Evolutionary conservation across 2,888 invertebrate species (phyloP).

Genomic region (Zootermopsis nevadensis): DNA sequence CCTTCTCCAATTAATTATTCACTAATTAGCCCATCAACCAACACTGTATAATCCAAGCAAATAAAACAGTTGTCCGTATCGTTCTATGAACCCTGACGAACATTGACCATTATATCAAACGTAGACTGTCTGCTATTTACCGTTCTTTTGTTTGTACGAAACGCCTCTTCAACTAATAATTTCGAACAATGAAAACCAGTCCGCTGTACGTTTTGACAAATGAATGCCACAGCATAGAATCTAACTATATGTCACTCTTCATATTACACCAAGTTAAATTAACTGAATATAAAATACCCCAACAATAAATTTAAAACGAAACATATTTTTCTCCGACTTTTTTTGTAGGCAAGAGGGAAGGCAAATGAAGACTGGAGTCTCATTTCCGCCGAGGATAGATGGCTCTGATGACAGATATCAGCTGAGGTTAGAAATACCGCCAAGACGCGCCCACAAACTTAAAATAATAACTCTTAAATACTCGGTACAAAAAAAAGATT

Average conservation of each 20-base stretch:
- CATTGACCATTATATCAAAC: too few species aligned
- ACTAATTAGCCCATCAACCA: background rate
- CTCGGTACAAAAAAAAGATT: background rate
- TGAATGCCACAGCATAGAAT: too few species aligned
- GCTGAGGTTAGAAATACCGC: conserved; percentile 8
- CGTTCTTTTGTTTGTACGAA: too few species aligned
- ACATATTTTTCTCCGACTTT: background rate
- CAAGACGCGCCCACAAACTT: conserved; percentile 16
- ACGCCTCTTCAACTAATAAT: too few species aligned
- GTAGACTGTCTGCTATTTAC: too few species aligned
- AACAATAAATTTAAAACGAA: conserved; percentile 18
- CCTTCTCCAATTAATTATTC: too few species aligned
- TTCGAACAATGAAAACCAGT: too few species aligned
- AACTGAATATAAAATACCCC: background rate
- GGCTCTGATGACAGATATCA: conserved; percentile 41
- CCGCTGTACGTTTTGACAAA: too few species aligned
- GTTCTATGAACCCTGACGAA: too few species aligned
- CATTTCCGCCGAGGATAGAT: conserved; percentile 46
- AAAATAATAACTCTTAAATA: conserved; percentile 32
- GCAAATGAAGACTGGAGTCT: conserved; percentile 38
- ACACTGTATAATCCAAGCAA: background rate
- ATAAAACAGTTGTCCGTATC: too few species aligned
- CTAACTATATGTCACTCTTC: background rate
- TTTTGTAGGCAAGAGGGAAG: background rate
- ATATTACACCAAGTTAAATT: background rate